Percentiles rank a stretch among this genome's conserved stretches.
Conservation (phyloP, 1,140 invertebrate genomes). For the Drosophila melanogaster region Release_6_plus_ISO1_MT NT_033779.5:2865501-2866000, state of each 20-base stretch:
- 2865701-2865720: too few relatives aligned
- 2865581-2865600: slow-evolving; percentile 68
- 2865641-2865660: too few relatives aligned
- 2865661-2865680: too few relatives aligned
- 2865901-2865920: slow-evolving; percentile 22
- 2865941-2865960: slow-evolving; percentile 37
- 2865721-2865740: too few relatives aligned
- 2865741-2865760: too few relatives aligned
- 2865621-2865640: not conserved
- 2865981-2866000: slow-evolving; percentile 15
- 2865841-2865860: not conserved
- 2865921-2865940: slow-evolving; percentile 12
- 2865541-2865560: slow-evolving; percentile 95
- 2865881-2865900: slow-evolving; percentile 3
- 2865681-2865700: too few relatives aligned
- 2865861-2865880: slow-evolving; percentile 17
- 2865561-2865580: slow-evolving; percentile 98
- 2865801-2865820: too few relatives aligned
- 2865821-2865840: not conserved
- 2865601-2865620: not conserved
- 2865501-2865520: slow-evolving; percentile 93
- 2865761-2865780: too few relatives aligned
- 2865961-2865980: slow-evolving; percentile 20
- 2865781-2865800: too few relatives aligned
- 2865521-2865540: slow-evolving; percentile 96